phyloP scores from a whole-genome alignment of 2,113 vertebrate genomes.

The Cichladusa arquata region DNA sequence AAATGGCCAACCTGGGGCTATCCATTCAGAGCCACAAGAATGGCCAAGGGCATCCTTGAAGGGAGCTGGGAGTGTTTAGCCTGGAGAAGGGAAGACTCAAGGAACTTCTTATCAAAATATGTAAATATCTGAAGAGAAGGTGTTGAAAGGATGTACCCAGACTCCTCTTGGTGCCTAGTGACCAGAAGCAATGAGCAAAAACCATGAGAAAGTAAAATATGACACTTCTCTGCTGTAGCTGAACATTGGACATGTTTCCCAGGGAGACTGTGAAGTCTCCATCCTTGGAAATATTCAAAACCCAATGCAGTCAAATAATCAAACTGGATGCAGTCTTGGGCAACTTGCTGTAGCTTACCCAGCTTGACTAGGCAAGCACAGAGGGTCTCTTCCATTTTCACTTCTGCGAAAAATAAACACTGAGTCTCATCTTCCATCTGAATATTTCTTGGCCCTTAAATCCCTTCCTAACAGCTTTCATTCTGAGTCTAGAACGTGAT shows the following conservation, averaged over 20 bases:
- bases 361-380: background rate
- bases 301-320: background rate
- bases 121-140: background rate
- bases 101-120: background rate
- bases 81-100: background rate
- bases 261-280: background rate
- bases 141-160: background rate
- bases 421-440: background rate
- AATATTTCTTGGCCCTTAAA: background rate
- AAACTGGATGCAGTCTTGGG: background rate
- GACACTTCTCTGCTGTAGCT: background rate
- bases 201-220: background rate
- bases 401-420: background rate
- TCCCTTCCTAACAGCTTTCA: background rate
- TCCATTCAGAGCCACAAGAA: background rate
- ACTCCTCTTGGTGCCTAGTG: background rate
- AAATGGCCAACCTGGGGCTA: background rate
- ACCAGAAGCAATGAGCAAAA: background rate
- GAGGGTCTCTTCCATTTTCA: background rate
- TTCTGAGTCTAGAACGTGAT: background rate
- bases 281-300: background rate
- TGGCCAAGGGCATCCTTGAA: background rate
- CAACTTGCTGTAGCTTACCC: background rate
- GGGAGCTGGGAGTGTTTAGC: background rate
- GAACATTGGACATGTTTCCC: background rate